Evolutionary conservation across 64 coral and sea anemone genomes (phyloP).

Genomic region (Stichodactyla helianthus): DNA sequence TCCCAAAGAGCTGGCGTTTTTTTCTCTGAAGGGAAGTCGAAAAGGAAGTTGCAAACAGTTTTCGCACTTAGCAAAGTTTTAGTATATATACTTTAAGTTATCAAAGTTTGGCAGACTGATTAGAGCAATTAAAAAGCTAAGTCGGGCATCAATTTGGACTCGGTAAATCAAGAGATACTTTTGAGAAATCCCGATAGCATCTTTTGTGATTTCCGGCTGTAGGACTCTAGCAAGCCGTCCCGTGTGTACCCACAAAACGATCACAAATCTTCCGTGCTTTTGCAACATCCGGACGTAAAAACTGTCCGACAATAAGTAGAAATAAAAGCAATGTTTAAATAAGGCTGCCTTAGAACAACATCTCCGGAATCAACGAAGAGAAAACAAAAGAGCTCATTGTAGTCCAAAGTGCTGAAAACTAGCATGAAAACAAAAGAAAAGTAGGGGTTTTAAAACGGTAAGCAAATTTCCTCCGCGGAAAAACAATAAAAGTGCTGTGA

Average conservation of each 20-base stretch:
- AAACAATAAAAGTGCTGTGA: conserved; percentile 5
- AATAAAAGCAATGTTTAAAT: conserved; percentile 18
- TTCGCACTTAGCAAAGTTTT: conserved; percentile 12
- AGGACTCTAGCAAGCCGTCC: not conserved
- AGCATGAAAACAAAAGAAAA: conserved; percentile 20
- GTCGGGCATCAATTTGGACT: conserved; percentile 17
- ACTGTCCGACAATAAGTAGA: conserved; percentile 11
- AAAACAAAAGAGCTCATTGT: conserved; percentile 9
- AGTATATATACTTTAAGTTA: conserved; percentile 17
- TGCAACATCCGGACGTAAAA: conserved; percentile 22
- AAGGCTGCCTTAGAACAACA: conserved; percentile 17
- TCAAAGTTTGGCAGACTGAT: conserved; percentile 14
- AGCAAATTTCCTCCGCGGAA: conserved; percentile 13
- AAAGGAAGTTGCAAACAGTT: conserved; percentile 5
- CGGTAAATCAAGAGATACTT: conserved; percentile 14
- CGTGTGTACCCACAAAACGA: conserved; percentile 1
- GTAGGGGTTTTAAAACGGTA: not conserved
- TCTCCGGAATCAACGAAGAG: conserved; percentile 1
- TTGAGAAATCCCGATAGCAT: conserved; percentile 1
- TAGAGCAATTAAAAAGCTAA: conserved; percentile 23
- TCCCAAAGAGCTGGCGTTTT: not conserved
- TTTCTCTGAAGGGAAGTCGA: not conserved
- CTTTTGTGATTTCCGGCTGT: conserved; percentile 17
- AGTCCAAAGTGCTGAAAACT: not conserved
- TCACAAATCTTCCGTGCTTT: conserved; percentile 17